phyloP scores from a whole-genome alignment of 2,113 vertebrate species.

The Petromus typicus region DNA sequence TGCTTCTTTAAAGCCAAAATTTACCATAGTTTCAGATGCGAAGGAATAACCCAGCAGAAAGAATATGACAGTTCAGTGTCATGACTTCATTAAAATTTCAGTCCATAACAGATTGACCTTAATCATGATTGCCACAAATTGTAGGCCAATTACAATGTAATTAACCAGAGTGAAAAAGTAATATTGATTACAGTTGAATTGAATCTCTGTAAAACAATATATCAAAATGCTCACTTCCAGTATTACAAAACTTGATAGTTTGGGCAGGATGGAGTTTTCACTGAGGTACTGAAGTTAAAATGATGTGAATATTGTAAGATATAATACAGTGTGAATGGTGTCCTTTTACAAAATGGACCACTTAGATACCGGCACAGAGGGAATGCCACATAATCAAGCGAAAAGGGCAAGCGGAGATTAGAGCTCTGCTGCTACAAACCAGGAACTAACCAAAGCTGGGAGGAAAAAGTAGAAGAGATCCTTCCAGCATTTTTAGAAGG shows the following conservation, averaged over 20 bases:
- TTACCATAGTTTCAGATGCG: not conserved
- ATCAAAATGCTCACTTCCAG: not conserved
- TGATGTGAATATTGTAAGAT: not conserved
- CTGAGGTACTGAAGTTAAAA: not conserved
- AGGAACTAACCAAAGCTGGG: not conserved
- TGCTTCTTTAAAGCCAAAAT: not conserved
- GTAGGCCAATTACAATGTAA: not conserved
- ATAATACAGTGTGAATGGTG: not conserved
- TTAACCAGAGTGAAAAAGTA: not conserved
- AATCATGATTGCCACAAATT: not conserved
- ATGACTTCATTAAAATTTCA: not conserved
- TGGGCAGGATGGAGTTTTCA: not conserved
- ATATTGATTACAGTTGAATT: not conserved
- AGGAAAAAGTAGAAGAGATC: fast-evolving
- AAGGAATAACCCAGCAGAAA: no score
- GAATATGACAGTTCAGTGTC: not conserved
- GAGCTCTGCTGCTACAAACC: not conserved
- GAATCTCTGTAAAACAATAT: not conserved
- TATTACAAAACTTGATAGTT: not conserved
- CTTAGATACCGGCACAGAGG: not conserved
- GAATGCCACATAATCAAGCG: not conserved
- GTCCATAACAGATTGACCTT: not conserved
- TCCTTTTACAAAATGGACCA: not conserved
- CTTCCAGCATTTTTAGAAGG: not conserved
- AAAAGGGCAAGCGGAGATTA: not conserved